Percentiles rank a stretch among this genome's conserved stretches.
These are phyloP conservation scores for Agrochola litura DNA, from an alignment of 2,888 invertebrate species.

Conservation along the genomic window DNA sequence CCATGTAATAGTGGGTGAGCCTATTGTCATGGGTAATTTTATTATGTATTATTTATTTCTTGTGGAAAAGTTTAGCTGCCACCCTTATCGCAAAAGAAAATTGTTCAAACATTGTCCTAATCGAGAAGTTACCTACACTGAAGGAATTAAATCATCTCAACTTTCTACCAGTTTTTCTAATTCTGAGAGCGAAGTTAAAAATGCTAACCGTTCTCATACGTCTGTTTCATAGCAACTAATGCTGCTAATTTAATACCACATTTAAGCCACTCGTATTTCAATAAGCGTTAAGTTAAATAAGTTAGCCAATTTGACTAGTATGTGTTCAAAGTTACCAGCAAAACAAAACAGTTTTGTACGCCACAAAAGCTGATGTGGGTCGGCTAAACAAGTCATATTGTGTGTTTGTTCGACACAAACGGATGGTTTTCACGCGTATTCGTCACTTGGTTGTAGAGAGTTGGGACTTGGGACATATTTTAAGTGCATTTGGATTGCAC, in stretches of 20 bases:
- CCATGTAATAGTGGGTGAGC: too few relatives aligned
- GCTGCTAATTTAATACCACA: neutral
- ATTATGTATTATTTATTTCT: neutral
- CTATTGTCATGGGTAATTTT: too few relatives aligned
- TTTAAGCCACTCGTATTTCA: neutral
- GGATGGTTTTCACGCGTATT: conserved; percentile 41
- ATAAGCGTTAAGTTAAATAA: conserved; percentile 20
- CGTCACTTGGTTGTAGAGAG: neutral
- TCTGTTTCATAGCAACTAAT: conserved; percentile 7
- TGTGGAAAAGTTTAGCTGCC: neutral
- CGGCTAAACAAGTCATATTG: conserved; percentile 34
- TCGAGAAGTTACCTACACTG: neutral
- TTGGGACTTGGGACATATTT: neutral
- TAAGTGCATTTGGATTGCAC: neutral
- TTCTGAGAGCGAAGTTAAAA: neutral
- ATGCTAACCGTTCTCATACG: neutral
- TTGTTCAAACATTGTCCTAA: neutral
- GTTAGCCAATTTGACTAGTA: conserved; percentile 17
- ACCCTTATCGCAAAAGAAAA: neutral
- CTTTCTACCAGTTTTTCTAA: too few relatives aligned
- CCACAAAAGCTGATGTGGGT: conserved; percentile 52
- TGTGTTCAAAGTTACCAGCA: conserved; percentile 16
- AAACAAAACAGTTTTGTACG: conserved; percentile 46
- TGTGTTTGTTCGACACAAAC: conserved; percentile 49
- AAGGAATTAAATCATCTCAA: neutral